These are phyloP conservation scores for Scytalopus superciliaris DNA, from an alignment of 2,113 vertebrate species.

Conservation along the genomic window DNA sequence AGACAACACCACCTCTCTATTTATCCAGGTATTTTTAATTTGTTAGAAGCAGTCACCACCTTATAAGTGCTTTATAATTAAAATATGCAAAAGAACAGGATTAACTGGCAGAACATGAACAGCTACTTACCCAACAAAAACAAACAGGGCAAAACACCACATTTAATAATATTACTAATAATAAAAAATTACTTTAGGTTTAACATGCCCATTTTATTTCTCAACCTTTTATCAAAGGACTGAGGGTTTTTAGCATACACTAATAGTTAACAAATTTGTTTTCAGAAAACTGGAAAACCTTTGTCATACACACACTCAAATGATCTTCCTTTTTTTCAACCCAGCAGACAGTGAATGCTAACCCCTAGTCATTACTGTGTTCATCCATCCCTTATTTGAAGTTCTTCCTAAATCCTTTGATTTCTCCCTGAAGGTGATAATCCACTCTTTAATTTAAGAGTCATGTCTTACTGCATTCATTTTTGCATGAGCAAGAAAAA, in stretches of 20 bases:
- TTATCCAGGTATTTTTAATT: conserved; percentile 28
- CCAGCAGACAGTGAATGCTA: background rate
- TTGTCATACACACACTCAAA: background rate
- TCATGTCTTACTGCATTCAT: background rate
- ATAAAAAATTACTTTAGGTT: conserved; percentile 3
- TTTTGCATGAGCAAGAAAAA: background rate
- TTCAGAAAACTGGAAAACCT: background rate
- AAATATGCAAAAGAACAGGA: conserved; percentile 26
- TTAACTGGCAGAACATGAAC: conserved; percentile 18
- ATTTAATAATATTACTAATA: conserved; percentile 4
- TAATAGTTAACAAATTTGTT: conserved; percentile 12
- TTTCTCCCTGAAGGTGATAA: background rate
- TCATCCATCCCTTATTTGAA: background rate
- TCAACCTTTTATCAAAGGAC: background rate
- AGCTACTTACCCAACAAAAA: background rate
- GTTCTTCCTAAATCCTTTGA: background rate
- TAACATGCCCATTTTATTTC: background rate
- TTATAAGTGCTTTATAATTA: conserved; percentile 35
- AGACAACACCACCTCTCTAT: background rate
- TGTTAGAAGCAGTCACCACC: conserved; percentile 1
- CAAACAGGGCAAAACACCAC: background rate
- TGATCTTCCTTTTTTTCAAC: background rate
- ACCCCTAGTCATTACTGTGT: background rate
- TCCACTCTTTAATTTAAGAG: conserved; percentile 6
- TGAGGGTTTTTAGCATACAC: background rate